Base-by-base conservation (phyloP, 2,888 invertebrate species). In the Macrostomum cliftonense region DNA sequence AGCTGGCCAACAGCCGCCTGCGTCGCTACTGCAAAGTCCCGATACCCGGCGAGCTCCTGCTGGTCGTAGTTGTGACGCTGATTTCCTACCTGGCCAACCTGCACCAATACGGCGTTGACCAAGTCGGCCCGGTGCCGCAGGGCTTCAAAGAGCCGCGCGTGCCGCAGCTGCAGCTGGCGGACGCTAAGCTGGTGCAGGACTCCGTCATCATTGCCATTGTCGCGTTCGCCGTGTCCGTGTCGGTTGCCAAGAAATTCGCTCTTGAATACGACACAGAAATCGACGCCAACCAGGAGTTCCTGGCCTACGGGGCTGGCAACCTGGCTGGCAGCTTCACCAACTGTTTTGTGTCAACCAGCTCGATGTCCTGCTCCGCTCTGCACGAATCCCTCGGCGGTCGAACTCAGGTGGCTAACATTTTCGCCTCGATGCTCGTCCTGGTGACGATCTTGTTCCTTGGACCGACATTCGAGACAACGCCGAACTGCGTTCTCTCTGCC, bases 311-410 rank as follows among this genome's bases (percentile, higher is more conserved):
- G 1, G 40, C 48, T 39, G 49, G 46, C 28, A 53, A 53, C 46
- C 13, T 16, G 13, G 16, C 20, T 13, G 38, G 39, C 1, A 48
- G 46, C 16, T 50, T 50, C 21, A 47, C 47, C 36, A 37, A 45
- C 37, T 39, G 50, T 2, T 71, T 72, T 52, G 67, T 68, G 5
- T 58, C 60, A 49, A 56, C 62, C 1, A 62, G 61, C 13, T 73
- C 75, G 2, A 59, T 75, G 51, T 73, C 74, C 13, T 59, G 75
- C 49, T 73, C 73, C 51, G 57, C 74, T 16, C 83, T 89, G 45
- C 87, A 87, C 62, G 80, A 83, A 59, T 77, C 79, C 57, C 83
- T 84, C 1, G 89, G 89, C 13, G 83, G 84, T 37, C 81, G 78
- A 61, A 85, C 87, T 0, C 84, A 86, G 64, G 53, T 73, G 42